Base-by-base conservation (phyloP, 2,888 invertebrate species). In the Stenichneumon culpator region DNA sequence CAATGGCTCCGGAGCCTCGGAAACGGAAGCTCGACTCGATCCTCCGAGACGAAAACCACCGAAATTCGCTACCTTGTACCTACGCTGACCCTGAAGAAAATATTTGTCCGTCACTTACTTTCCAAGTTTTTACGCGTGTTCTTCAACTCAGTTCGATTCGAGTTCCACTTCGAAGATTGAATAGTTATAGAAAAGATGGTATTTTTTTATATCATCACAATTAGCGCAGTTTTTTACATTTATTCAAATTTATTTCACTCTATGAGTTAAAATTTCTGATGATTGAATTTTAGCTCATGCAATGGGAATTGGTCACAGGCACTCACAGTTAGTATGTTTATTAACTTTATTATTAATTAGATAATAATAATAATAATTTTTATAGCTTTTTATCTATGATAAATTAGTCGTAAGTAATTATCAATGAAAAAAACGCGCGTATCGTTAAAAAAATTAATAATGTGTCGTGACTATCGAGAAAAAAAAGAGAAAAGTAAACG, bases 11-110 rank as follows among this genome's bases (percentile, higher is more conserved):
- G 54, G 57, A 32, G 44, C 44, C 72, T 22, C 67, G 50, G 44
- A 80, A 88, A 89, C 89, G 89, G 89, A 85, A 89, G 89, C 87
- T 72, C 65, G 28, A 68, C 75, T n/a, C 63, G 67, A 36, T 60
- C 60, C 54, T 67, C 52, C n/a, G 11, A 78, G 80, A 47, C 67
- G 60, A 72, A 28, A 68, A 79, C 63, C 73, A 25, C 69, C 22
- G n/a, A 28, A 14, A 28, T 7, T 63, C 32, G 78, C 22, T 54
- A 60, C 69, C 22, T 14, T 44, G n/a, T 28, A 28, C 32, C 6
- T 25, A 74, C 70, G 63, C 60, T 44, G 77, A 68, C 81, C 69
- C 65, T 44, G 39, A 57, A 79, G 86, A 77, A 54, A 75, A 47
- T 5, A 22, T 32, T 36, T 52, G 22, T 47, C 63, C 74, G 54